phyloP scores from a whole-genome alignment of 2,797 vertebrate species.

The Bovichtus diacanthus region DNA sequence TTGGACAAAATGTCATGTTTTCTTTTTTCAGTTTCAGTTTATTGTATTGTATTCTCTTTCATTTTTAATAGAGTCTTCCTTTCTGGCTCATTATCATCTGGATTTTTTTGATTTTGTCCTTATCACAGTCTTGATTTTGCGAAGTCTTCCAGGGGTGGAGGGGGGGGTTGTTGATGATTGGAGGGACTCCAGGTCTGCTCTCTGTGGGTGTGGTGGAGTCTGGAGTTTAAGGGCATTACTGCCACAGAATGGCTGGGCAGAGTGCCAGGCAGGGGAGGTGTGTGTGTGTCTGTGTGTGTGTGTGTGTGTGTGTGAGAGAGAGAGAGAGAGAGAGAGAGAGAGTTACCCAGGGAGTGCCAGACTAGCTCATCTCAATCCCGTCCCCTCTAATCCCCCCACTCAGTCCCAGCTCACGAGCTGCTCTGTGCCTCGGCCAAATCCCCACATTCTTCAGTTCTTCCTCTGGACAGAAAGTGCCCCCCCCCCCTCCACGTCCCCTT shows the following conservation, averaged over 20 bases:
- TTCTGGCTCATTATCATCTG: slow-evolving; percentile 22
- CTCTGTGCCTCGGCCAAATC: slow-evolving; percentile 75
- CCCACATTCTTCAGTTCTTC: slow-evolving; percentile 79
- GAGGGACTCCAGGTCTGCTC: slow-evolving; percentile 49
- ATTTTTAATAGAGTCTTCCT: slow-evolving; percentile 5
- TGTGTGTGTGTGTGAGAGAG: slow-evolving; percentile 12
- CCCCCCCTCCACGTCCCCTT: slow-evolving; percentile 36
- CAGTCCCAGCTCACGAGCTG: slow-evolving; percentile 75
- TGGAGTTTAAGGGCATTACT: slow-evolving; percentile 81
- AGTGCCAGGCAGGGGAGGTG: slow-evolving; percentile 69
- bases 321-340: not conserved
- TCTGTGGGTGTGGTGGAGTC: slow-evolving; percentile 72
- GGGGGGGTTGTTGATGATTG: slow-evolving; percentile 47
- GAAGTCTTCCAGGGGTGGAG: slow-evolving; percentile 10
- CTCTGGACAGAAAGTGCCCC: slow-evolving; percentile 72
- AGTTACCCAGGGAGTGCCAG: slow-evolving; percentile 59
- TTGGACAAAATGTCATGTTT: not conserved
- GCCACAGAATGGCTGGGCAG: slow-evolving; percentile 75
- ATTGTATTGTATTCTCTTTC: slow-evolving; percentile 3
- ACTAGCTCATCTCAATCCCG: slow-evolving; percentile 78
- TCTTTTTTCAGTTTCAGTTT: not conserved
- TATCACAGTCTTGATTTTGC: slow-evolving; percentile 48
- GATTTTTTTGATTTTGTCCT: slow-evolving; percentile 46
- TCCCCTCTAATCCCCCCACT: slow-evolving; percentile 76
- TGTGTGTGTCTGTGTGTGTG: slow-evolving; percentile 41